Evolutionary conservation across 1,140 invertebrate species (phyloP), one percentile per base, ranked within the genome.

Genomic region (Brachionus koreanus): DNA sequence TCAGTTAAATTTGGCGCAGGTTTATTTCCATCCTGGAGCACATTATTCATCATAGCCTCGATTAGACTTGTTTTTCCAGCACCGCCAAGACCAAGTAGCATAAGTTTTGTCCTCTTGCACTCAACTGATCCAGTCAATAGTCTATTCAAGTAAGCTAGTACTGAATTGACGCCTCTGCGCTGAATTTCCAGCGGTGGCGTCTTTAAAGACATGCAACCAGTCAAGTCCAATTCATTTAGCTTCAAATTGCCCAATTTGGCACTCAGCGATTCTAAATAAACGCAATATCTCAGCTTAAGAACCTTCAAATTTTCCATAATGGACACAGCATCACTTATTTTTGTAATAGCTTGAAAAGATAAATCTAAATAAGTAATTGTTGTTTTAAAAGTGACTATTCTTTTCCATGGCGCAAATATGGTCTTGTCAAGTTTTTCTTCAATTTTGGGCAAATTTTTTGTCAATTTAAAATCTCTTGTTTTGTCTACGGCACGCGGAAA

Each of bases 31-130:
- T 79, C 42, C 29, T 67, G 42, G 9, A 43, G 42, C n/a, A 69
- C 33, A 29, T 83, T 63, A 29, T 77, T 82, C 49, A 49, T 46
- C 16, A 72, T 37, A 35, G 19, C 25, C 10, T 82, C 16, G 1
- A 83, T 16, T 69, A 83, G 87, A 87, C 87, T 88, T 67, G 87
- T 88, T 84, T 88, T 88, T 3, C 87, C 87, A 46, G 87, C 87
- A 16, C 87, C 87, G 37, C 87, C 87, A 6, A 88, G 85, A 13
- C 87, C 87, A 16, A 87, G 86, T 75, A 88, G 82, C 87, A 88
- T 88, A 12, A 88, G 84, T 72, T 88, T 88, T 10, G 87, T 88
- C 69, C 87, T 83, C 42, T 85, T 86, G 83, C 87, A 88, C 2
- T 82, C 82, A 3, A 85, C 85, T 25, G 85, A 85, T 6, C 87